Percentiles rank a stretch among this genome's conserved stretches.
Conservation (phyloP, 2,113 vertebrate species). For the Ochotona curzoniae region DNA sequence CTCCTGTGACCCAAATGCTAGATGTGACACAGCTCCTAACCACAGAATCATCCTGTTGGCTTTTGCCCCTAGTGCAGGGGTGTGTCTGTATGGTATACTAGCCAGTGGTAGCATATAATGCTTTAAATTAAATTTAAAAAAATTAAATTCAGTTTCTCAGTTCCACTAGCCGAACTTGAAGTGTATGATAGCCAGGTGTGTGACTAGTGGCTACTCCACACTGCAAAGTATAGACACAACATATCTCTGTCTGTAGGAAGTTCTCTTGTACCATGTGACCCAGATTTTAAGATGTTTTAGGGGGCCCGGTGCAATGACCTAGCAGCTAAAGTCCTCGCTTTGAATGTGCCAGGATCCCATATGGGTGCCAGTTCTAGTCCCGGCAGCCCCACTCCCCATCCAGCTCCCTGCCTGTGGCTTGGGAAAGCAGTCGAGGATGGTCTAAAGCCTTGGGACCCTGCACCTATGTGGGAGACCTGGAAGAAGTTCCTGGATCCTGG, state of each 20-base stretch:
- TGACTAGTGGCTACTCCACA: not conserved
- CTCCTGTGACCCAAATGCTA: constrained; percentile 49
- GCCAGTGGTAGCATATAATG: not conserved
- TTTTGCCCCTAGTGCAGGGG: not conserved
- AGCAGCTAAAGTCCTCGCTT: too few relatives aligned
- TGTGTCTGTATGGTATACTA: not conserved
- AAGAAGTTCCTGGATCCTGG: too few relatives aligned
- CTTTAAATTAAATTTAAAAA: not conserved
- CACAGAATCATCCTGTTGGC: not conserved
- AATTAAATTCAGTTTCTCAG: constrained; percentile 41
- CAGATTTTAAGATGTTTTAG: not conserved
- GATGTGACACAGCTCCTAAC: not conserved
- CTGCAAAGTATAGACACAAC: not conserved
- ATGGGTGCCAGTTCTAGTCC: too few relatives aligned
- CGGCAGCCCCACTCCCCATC: too few relatives aligned
- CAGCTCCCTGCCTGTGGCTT: too few relatives aligned
- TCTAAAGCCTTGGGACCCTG: too few relatives aligned
- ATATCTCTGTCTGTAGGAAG: not conserved
- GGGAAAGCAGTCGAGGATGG: too few relatives aligned
- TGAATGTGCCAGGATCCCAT: too few relatives aligned
- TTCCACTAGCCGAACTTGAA: not conserved
- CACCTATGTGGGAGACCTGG: too few relatives aligned
- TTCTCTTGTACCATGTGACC: not conserved
- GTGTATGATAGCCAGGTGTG: not conserved
- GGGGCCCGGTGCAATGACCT: too few relatives aligned